Conservation (phyloP, 2,113 vertebrate genomes). For the Syngnathus scovelli region DNA sequence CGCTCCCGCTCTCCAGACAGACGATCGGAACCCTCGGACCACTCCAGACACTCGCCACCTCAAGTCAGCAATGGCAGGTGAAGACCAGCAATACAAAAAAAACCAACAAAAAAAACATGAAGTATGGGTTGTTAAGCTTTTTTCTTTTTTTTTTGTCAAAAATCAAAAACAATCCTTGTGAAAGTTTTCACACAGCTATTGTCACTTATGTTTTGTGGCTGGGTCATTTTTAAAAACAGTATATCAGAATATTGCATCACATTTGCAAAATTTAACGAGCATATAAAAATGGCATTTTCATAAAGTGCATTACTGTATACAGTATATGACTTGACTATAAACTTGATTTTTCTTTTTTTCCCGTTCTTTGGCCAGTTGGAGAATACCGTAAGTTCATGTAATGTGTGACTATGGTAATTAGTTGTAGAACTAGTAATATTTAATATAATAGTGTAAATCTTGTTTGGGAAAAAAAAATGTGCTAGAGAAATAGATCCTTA, state of each 20-base stretch:
- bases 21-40: conserved; percentile 92
- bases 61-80: conserved; percentile 97
- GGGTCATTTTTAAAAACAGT: neutral
- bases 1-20: conserved; percentile 92
- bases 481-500: neutral
- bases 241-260: neutral
- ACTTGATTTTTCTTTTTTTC: conserved; percentile 13
- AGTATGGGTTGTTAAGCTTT: neutral
- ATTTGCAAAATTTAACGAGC: neutral
- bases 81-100: conserved; percentile 12
- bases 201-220: neutral
- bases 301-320: neutral
- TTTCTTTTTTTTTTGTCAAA: neutral
- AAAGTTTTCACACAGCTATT: neutral
- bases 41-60: conserved; percentile 91
- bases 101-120: too few species aligned
- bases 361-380: conserved; percentile 42
- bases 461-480: neutral
- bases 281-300: neutral
- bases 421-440: neutral
- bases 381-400: conserved; percentile 41
- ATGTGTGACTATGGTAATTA: conserved; percentile 2
- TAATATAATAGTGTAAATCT: conserved; percentile 1
- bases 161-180: too few species aligned
- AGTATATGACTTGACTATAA: neutral